Base-by-base conservation (phyloP, 2,888 invertebrate species). In the Drosophila planitibia region DNA sequence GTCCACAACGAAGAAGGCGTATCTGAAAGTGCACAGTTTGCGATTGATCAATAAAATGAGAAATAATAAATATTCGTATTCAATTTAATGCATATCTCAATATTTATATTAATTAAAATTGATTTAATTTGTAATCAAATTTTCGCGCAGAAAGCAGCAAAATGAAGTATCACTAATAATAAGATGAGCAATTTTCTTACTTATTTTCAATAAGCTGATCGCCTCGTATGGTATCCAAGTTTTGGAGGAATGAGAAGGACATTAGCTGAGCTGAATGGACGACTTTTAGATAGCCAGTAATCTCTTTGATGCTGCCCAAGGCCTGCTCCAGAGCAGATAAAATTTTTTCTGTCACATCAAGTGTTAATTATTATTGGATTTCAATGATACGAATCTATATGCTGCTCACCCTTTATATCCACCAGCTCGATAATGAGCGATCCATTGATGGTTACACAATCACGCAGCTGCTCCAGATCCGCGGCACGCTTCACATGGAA, bases 381-480 rank as follows among this genome's bases (percentile, higher is more conserved):
- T 6, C 19, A 4, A n/a, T 5, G 25, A 4, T 4, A 1, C 14
- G 9, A 22, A n/a, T 3, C 5, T 22, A 3, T n/a, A 4, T 1
- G 1, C 5, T 16, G 41, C 78, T 74, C 37, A 92, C 89, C 93
- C 58, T 69, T 89, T 61, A 87, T 82, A 14, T 92, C 84, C 1
- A 68, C 76, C 3, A 93, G 63, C 35, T 93, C 90, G 14, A 97
- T 96, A 59, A 95, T 95, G 28, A 97, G 91, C 2, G 95, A 94
- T 0, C 97, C 97, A 33, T 95, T 94, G 54, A 98, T 95, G 58
- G 95, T 94, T 0, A 96, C 96, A 89, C 97, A 97, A 2, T 95
- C 96, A 39, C 94, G 94, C 22, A 96, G 93, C 19, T 91, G 91
- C 7, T 82, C 72, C 35, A 92, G 55, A 57, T 92, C 92, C 10